Conservation (phyloP, 2,888 invertebrate species). For the Hydraecia micacea region DNA sequence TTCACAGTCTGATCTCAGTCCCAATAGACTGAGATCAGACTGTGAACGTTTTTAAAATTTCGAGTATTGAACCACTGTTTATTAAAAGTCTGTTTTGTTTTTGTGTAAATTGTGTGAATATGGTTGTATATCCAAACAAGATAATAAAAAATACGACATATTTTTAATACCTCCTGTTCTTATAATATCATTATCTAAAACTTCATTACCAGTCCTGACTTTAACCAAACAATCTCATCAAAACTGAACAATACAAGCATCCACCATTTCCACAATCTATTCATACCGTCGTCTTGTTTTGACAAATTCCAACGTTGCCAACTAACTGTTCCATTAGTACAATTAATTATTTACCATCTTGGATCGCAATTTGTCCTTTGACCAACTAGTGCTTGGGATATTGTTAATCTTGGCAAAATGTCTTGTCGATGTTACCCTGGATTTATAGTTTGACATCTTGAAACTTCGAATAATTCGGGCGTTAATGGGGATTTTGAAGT, state of each 20-base stretch:
- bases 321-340: constrained; percentile 87
- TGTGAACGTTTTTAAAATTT: background rate
- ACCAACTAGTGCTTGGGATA: constrained; percentile 79
- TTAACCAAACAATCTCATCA: constrained; percentile 57
- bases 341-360: constrained; percentile 89
- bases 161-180: background rate
- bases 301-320: constrained; percentile 83
- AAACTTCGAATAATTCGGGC: constrained; percentile 61
- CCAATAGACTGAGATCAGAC: no score
- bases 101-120: background rate
- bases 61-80: background rate
- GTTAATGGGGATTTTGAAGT: constrained; percentile 62
- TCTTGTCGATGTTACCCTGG: constrained; percentile 76
- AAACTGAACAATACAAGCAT: constrained; percentile 66
- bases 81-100: background rate
- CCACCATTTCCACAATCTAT: constrained; percentile 61
- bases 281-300: constrained; percentile 70
- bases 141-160: no score
- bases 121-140: background rate
- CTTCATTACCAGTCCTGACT: constrained; percentile 12
- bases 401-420: constrained; percentile 84
- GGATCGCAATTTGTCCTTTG: constrained; percentile 85
- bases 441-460: constrained; percentile 68
- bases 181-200: background rate
- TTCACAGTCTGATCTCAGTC: no score